Percentiles rank a stretch among this genome's conserved stretches.
Evolutionary conservation across 2,888 invertebrate species (phyloP).

Genomic region (Cosmia trapezina): DNA sequence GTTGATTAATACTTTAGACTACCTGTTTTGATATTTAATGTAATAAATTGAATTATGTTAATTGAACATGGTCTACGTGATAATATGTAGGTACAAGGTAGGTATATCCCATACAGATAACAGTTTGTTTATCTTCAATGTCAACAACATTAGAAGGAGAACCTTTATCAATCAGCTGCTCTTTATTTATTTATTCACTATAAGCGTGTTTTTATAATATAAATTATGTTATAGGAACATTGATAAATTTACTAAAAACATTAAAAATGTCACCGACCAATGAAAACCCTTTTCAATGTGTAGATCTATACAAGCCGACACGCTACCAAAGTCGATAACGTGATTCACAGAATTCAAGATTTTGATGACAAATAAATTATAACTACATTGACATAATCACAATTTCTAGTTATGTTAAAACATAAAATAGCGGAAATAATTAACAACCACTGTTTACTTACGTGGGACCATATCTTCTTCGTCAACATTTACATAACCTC

Average conservation of each 20-base stretch:
- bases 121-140: conserved; percentile 33
- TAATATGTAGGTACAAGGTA: conserved; percentile 26
- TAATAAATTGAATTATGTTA: conserved; percentile 45
- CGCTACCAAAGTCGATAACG: conserved; percentile 23
- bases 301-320: conserved; percentile 20
- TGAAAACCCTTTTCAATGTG: conserved; percentile 13
- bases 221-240: conserved; percentile 44
- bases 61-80: conserved; percentile 48
- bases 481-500: conserved; percentile 85
- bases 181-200: conserved; percentile 43
- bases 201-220: conserved; percentile 12
- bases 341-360: conserved; percentile 12
- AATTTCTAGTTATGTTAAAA: conserved; percentile 50
- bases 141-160: conserved; percentile 44
- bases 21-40: conserved; percentile 17
- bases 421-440: conserved; percentile 36
- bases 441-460: conserved; percentile 70
- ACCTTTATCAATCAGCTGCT: conserved; percentile 47
- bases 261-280: conserved; percentile 25
- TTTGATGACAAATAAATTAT: conserved; percentile 13
- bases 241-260: conserved; percentile 18
- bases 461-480: conserved; percentile 76
- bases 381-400: conserved; percentile 8
- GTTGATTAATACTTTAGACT: conserved; percentile 7
- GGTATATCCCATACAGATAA: conserved; percentile 24